Evolutionary conservation across 2,888 invertebrate genomes (phyloP).

Genomic region (Automeris io): DNA sequence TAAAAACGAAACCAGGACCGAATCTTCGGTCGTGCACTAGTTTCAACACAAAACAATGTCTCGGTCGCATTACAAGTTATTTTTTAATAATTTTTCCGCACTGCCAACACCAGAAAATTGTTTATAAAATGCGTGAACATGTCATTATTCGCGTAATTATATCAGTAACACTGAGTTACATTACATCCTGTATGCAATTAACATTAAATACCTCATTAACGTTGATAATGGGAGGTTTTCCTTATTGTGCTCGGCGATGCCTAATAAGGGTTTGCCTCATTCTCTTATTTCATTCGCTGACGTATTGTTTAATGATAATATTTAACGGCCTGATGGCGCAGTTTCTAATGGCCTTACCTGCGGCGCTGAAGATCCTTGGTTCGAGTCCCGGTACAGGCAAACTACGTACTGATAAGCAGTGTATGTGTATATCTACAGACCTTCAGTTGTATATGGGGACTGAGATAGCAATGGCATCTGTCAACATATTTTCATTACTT

Average conservation of each 20-base stretch:
- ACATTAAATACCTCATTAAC: conserved; percentile 68
- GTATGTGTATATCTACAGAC: too few species aligned
- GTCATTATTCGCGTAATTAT: conserved; percentile 58
- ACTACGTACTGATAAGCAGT: too few species aligned
- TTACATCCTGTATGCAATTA: conserved; percentile 66
- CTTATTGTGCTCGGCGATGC: conserved; percentile 30
- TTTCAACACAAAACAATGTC: background rate
- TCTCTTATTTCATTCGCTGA: background rate
- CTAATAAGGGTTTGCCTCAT: background rate
- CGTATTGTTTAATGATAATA: background rate
- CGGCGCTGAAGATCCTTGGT: too few species aligned
- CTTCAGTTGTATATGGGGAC: too few species aligned
- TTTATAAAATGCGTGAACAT: conserved; percentile 39
- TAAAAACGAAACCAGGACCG: too few species aligned
- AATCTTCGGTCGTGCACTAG: background rate
- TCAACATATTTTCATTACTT: too few species aligned
- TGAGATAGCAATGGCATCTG: too few species aligned
- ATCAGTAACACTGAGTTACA: conserved; percentile 40
- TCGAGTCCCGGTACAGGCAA: too few species aligned
- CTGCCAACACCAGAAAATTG: conserved; percentile 62
- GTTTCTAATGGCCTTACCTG: too few species aligned
- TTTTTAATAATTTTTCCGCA: conserved; percentile 38
- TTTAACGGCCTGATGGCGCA: too few species aligned
- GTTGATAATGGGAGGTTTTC: conserved; percentile 59
- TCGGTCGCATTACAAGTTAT: background rate